Evolutionary conservation across 2,888 invertebrate species (phyloP).

Genomic region (Melanophora roralis): DNA sequence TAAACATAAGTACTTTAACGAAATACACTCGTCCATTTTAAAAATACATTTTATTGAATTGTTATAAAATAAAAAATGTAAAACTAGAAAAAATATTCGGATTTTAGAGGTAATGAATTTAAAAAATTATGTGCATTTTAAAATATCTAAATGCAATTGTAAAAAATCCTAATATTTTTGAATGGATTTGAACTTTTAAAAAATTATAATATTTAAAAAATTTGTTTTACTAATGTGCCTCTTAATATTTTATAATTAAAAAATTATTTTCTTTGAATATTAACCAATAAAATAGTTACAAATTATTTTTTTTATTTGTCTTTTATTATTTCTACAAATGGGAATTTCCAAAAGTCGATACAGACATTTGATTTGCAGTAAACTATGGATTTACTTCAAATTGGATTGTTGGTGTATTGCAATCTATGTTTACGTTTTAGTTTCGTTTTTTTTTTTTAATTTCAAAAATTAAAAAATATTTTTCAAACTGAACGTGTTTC

Average conservation of each 20-base stretch:
- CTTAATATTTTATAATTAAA: conserved; percentile 22
- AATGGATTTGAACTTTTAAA: not conserved
- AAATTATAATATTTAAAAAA: conserved; percentile 10
- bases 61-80: not conserved
- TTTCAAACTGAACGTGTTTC: too few relatives aligned
- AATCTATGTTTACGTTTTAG: too few relatives aligned
- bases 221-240: not conserved
- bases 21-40: not conserved
- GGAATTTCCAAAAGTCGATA: too few relatives aligned
- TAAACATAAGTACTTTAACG: not conserved
- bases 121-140: not conserved
- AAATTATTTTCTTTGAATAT: conserved; percentile 43
- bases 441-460: too few relatives aligned
- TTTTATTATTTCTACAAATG: too few relatives aligned
- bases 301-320: not conserved
- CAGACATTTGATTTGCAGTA: too few relatives aligned
- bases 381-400: too few relatives aligned
- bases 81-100: conserved; percentile 19
- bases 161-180: conserved; percentile 25
- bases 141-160: not conserved
- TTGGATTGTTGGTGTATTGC: too few relatives aligned
- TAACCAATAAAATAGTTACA: conserved; percentile 11
- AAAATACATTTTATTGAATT: not conserved
- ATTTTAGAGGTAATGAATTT: conserved; percentile 26
- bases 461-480: too few relatives aligned